Conservation (phyloP, 2,113 vertebrate genomes). For the Ameiurus melas region DNA sequence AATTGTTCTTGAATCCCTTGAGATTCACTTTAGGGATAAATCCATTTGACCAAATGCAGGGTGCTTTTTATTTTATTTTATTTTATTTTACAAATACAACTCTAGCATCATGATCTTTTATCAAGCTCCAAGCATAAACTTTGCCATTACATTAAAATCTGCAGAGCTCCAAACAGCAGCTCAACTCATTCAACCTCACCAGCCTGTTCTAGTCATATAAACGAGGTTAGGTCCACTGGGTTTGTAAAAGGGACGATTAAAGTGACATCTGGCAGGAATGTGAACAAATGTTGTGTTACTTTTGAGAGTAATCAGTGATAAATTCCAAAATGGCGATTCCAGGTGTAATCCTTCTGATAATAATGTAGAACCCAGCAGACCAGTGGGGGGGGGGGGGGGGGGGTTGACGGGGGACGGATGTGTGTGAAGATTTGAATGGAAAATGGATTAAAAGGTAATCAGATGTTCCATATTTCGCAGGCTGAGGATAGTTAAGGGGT, state of each 20-base stretch:
- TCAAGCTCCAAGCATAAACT: not conserved
- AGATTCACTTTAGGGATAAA: not conserved
- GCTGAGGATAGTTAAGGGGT: conserved; percentile 3
- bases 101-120: not conserved
- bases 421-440: conserved; percentile 26
- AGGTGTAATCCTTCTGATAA: conserved; percentile 25
- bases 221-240: not conserved
- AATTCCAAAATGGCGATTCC: conserved; percentile 34
- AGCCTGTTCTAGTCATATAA: not conserved
- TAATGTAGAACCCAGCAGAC: conserved; percentile 17
- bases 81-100: not conserved
- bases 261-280: conserved; percentile 13
- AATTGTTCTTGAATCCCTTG: not conserved
- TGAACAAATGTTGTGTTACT: conserved; percentile 13
- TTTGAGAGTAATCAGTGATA: conserved; percentile 19
- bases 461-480: conserved; percentile 35
- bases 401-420: no score
- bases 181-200: not conserved
- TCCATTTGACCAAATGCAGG: not conserved
- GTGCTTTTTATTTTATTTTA: not conserved
- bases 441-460: conserved; percentile 40
- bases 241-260: conserved; percentile 30
- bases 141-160: not conserved
- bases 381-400: no score
- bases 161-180: not conserved